Evolutionary conservation across 2,888 invertebrate genomes (phyloP), one percentile per base, ranked within the genome.

Genomic region (Auanema sp.): DNA sequence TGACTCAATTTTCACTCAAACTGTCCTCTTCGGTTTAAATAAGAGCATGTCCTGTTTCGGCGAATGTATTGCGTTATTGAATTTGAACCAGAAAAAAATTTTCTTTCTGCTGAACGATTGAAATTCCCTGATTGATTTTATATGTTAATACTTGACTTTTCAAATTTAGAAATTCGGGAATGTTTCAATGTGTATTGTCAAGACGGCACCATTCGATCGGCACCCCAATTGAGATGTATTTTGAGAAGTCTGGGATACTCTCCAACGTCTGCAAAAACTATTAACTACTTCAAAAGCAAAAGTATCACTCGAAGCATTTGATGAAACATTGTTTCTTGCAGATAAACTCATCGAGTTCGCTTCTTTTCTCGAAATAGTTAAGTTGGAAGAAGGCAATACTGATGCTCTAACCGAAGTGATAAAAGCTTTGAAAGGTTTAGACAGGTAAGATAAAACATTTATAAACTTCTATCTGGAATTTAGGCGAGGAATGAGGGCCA

Each of bases 161-260:
- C n/a, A 51, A 14, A 18, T 51, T 21, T 49, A 73, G 73, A 74
- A 60, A 69, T 74, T 40, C 67, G 73, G 12, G 71, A 74, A 58
- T 74, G 73, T 44, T 74, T 74, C 64, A 74, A 74, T 57, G 60
- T 71, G 44, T 74, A 74, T 41, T 66, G 65, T 25, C 57, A 41
- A n/a, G 57, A 69, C 6, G 71, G 69, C 2, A 41, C 63, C 1
- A 56, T 74, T 14, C 55, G 58, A 16, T 64, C 67, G 10, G 61
- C 69, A 2, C 52, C 73, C 0, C 73, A 74, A 50, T 21, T 74
- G 57, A 53, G 73, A 57, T 74, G 73, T 62, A 58, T 70, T 57
- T 58, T 73, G 25, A 44, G 73, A 23, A 71, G 71, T 59, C 58
- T 74, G 11, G 73, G 73, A 51, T 69, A 71, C 43, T 67, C 71